These are phyloP conservation scores for Scopus umbretta DNA, from an alignment of 2,113 vertebrate species.

Conservation along the genomic window DNA sequence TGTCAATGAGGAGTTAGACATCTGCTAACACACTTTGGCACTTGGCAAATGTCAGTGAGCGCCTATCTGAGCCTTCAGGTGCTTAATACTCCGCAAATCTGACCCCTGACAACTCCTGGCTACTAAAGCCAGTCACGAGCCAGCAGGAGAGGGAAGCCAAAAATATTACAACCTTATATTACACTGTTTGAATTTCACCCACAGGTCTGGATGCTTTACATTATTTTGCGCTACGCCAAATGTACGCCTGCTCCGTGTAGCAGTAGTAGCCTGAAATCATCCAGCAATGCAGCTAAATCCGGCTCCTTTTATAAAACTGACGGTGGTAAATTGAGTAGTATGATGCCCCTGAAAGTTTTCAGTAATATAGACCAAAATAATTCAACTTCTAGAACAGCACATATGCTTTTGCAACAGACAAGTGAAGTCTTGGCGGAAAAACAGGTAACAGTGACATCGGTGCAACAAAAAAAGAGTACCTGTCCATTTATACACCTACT, in stretches of 20 bases:
- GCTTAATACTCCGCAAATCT: not conserved
- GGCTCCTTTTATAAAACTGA: not conserved
- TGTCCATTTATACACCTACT: not conserved
- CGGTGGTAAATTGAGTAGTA: fast-evolving
- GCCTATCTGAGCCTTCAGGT: not conserved
- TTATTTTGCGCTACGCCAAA: not conserved
- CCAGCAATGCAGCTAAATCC: too few species aligned
- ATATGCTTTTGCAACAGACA: not conserved
- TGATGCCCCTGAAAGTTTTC: not conserved
- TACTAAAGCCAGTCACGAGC: not conserved
- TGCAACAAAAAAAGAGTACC: not conserved
- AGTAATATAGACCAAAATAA: not conserved
- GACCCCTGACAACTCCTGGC: not conserved
- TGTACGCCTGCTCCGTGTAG: not conserved
- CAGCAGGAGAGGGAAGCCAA: not conserved
- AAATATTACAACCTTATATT: not conserved
- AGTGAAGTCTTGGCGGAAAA: not conserved
- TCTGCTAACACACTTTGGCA: not conserved
- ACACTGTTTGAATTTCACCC: not conserved
- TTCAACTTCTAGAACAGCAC: not conserved
- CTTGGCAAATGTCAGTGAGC: not conserved
- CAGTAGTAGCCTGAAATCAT: not conserved
- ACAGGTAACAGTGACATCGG: fast-evolving
- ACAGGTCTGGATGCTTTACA: not conserved
- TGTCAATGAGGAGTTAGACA: not conserved